Evolutionary conservation across 2,888 invertebrate genomes (phyloP), one percentile per base, ranked within the genome.

Genomic region (Furcula furcula): DNA sequence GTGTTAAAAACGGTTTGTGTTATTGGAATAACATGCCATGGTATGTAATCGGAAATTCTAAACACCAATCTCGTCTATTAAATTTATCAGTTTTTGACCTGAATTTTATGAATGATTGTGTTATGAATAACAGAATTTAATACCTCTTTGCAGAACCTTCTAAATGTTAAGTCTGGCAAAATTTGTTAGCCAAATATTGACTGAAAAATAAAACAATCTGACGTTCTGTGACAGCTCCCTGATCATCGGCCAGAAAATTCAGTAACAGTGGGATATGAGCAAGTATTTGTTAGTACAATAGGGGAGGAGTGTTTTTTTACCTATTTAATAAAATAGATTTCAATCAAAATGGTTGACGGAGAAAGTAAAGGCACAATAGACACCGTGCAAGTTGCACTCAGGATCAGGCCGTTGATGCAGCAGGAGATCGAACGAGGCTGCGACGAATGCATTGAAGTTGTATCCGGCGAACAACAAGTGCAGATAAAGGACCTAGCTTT

Each of bases 401-500:
- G 97, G 23, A 93, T 97, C 13, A 90, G 97, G 32, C 97, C 97
- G 0, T 77, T 97, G 34, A 93, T 96, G 27, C 83, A 88, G 20
- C 92, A 89, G 14, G 97, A 97, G 79, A 73, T 90, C 0, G 90
- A 91, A 0, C 91, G 93, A 56, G 96, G 96, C 0, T 97, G 95
- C 58, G 91, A 93, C 38, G 89, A 91, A 38, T 94, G 95, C 43
- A 85, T 97, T 5, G 91, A 93, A 12, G 92, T 93, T 1, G 87
- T 93, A 1, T 66, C 90, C 0, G 91, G 91, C 0, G 86, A 91
- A 36, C 91, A 92, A 0, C 96, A 96, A 76, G 91, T 96, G 1
- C 87, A 92, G 32, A 90, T 97, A 1, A 90, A 91, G 31, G 93
- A 93, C 29, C 91, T 94, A 45, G 90, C 93, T 0, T 97, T 96